Percentiles rank a stretch among this genome's conserved stretches.
These are phyloP conservation scores for Saturnia japonica DNA, from an alignment of 2,888 invertebrate species.

Conservation along the genomic window DNA sequence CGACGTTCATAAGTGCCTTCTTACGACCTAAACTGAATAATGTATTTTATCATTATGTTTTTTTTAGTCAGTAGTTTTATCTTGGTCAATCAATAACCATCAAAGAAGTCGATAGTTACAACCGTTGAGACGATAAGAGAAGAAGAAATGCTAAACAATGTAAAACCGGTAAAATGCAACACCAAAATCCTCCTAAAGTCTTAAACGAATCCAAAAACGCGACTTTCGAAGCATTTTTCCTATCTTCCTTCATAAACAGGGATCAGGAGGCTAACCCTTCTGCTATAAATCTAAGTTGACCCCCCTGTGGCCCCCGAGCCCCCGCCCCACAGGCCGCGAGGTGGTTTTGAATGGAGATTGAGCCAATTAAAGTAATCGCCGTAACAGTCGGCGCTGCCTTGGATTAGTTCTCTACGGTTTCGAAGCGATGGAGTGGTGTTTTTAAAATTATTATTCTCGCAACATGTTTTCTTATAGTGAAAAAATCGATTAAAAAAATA, in stretches of 20 bases:
- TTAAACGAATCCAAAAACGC: conserved; percentile 24
- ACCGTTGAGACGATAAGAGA: background rate
- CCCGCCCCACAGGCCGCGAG: conserved; percentile 54
- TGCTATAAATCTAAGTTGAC: conserved; percentile 74
- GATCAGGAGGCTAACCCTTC: conserved; percentile 79
- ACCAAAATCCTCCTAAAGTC: conserved; percentile 3
- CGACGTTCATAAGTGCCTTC: too few species aligned
- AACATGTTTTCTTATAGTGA: too few species aligned
- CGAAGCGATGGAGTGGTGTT: conserved; percentile 31
- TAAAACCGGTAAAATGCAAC: background rate
- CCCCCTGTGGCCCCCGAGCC: conserved; percentile 42
- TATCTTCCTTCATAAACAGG: conserved; percentile 81
- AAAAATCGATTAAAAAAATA: too few species aligned
- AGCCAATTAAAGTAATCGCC: conserved; percentile 87
- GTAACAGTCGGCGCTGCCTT: conserved; percentile 86
- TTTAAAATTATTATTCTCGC: too few species aligned
- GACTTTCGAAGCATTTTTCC: conserved; percentile 58
- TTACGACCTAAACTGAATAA: too few species aligned
- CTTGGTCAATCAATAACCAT: too few species aligned
- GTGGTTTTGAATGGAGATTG: conserved; percentile 84
- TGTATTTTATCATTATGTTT: too few species aligned
- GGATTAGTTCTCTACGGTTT: conserved; percentile 81
- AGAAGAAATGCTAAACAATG: background rate
- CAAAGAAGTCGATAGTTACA: background rate
- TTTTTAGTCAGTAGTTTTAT: too few species aligned